These are phyloP conservation scores for Himalopsyche anomala DNA, from an alignment of 2,888 invertebrate genomes.

Conservation along the genomic window DNA sequence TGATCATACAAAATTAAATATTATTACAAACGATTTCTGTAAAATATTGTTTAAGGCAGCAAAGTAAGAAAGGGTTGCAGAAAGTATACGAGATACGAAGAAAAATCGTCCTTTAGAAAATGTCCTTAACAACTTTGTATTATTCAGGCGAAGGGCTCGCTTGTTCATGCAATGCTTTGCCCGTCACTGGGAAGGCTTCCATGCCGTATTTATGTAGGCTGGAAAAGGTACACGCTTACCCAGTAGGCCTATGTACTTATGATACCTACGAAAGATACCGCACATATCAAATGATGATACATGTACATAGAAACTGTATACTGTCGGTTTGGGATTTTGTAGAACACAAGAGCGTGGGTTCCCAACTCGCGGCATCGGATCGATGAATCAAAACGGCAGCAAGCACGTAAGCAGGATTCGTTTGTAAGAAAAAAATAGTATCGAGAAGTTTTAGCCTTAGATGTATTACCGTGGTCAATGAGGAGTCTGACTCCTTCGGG, in stretches of 20 bases:
- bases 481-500: no score
- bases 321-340: slow-evolving; percentile 44
- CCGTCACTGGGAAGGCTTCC: neutral
- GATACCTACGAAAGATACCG: slow-evolving; percentile 38
- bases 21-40: no score
- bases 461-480: no score
- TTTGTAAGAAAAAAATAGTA: no score
- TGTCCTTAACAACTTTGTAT: neutral
- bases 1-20: no score
- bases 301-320: slow-evolving; percentile 45
- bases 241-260: slow-evolving; percentile 28
- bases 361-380: slow-evolving; percentile 1
- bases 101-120: no score
- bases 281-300: slow-evolving; percentile 45
- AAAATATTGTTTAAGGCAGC: no score
- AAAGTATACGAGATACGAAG: no score
- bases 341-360: neutral
- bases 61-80: no score
- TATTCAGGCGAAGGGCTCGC: neutral
- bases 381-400: neutral
- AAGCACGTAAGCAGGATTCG: no score
- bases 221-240: slow-evolving; percentile 40
- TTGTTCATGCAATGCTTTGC: neutral
- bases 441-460: no score
- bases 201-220: slow-evolving; percentile 44